Conservation (phyloP, 2,888 invertebrate species). For the Carabus problematicus region DNA sequence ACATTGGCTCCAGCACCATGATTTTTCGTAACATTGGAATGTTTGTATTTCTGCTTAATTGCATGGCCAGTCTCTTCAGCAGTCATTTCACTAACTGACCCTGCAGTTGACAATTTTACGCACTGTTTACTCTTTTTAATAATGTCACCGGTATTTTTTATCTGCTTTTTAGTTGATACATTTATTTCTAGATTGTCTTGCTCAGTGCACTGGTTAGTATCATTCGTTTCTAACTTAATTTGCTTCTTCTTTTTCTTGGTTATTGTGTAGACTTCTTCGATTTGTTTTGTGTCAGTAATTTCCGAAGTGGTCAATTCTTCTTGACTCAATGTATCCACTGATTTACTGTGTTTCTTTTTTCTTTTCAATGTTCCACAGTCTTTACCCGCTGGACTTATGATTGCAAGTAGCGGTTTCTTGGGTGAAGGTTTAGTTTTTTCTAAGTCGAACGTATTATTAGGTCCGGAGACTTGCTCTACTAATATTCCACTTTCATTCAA, state of each 20-base stretch:
- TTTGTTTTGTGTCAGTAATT: not conserved
- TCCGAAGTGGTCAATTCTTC: not conserved
- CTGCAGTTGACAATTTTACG: not conserved
- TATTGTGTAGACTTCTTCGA: conserved; percentile 1
- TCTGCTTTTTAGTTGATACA: not conserved
- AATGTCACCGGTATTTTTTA: not conserved
- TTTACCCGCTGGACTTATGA: too few relatives aligned
- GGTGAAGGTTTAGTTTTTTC: too few relatives aligned
- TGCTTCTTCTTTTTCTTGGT: conserved; percentile 21
- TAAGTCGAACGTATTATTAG: too few relatives aligned
- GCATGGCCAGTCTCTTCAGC: conserved; percentile 8
- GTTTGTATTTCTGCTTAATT: not conserved
- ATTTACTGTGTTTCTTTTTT: conserved; percentile 13
- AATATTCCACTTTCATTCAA: not conserved
- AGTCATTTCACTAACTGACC: not conserved
- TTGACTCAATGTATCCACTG: not conserved
- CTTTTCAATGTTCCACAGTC: not conserved
- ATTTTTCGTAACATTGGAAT: too few relatives aligned
- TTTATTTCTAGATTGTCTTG: not conserved
- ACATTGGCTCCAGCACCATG: too few relatives aligned
- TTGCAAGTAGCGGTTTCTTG: too few relatives aligned
- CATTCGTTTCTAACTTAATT: conserved; percentile 8
- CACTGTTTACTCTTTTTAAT: not conserved
- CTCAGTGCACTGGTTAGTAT: not conserved
- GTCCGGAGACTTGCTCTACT: too few relatives aligned